Evolutionary conservation across 2,888 invertebrate species (phyloP).

Genomic region (Drosophila putrida): DNA sequence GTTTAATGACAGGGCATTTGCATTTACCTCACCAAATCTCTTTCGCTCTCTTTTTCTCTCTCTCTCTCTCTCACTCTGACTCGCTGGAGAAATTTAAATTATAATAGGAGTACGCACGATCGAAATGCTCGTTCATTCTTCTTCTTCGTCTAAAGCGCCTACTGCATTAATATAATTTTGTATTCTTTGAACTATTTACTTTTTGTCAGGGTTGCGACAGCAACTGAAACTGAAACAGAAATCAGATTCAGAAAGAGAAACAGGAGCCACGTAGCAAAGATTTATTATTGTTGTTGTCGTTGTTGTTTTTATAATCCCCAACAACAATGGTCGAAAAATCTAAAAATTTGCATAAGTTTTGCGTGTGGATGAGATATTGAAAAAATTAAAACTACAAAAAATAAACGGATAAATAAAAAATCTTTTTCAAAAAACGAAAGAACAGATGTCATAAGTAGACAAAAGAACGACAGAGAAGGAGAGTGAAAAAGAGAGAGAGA

Average conservation of each 20-base stretch:
- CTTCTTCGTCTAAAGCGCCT: conserved; percentile 43
- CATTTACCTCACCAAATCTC: conserved; percentile 16
- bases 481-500: not conserved
- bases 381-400: conserved; percentile 25
- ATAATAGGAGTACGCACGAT: conserved; percentile 58
- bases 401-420: conserved; percentile 4
- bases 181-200: conserved; percentile 42
- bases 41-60: conserved; percentile 4
- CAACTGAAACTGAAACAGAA: conserved; percentile 27
- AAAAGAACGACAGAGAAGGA: not conserved
- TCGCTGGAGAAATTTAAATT: conserved; percentile 59
- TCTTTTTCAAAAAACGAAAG: conserved; percentile 17
- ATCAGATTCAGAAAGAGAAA: conserved; percentile 25
- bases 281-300: conserved; percentile 17
- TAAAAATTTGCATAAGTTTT: conserved; percentile 76
- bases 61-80: conserved; percentile 3
- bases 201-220: conserved; percentile 57
- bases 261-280: conserved; percentile 35
- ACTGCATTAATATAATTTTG: conserved; percentile 70
- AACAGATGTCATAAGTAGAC: conserved; percentile 45
- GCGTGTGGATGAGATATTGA: conserved; percentile 42
- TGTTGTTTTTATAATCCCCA: conserved; percentile 56
- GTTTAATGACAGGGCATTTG: conserved; percentile 70
- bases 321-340: conserved; percentile 55
- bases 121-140: conserved; percentile 28